A percentile compares a stretch with the other conserved stretches of the same genome.
Conservation (phyloP, 2,888 invertebrate species). For the Tinea trinotella region DNA sequence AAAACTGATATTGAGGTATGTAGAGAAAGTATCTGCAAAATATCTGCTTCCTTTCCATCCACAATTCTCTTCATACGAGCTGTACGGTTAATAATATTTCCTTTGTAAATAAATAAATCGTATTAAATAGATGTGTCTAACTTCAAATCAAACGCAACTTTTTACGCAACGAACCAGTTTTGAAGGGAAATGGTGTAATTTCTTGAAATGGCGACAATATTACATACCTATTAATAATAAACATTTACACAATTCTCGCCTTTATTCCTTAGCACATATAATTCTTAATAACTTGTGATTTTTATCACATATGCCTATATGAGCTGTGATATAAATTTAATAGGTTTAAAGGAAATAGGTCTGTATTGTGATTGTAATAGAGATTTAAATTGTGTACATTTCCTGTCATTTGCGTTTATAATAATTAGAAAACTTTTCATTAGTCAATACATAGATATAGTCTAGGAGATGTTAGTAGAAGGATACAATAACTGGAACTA, state of each 20-base stretch:
- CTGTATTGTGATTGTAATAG: neutral
- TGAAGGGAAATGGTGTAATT: slow-evolving; percentile 14
- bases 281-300: neutral
- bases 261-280: neutral
- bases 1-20: too few species aligned
- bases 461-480: neutral
- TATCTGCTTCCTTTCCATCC: too few species aligned
- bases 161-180: slow-evolving; percentile 9
- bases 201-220: slow-evolving; percentile 14
- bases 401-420: neutral
- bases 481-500: too few species aligned
- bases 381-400: neutral
- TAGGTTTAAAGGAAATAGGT: neutral
- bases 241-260: neutral
- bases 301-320: neutral
- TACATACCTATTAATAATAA: neutral
- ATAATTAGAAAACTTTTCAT: neutral
- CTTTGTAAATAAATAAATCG: too few species aligned
- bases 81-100: too few species aligned
- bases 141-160: slow-evolving; percentile 3
- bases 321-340: neutral
- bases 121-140: neutral
- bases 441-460: neutral
- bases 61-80: too few species aligned
- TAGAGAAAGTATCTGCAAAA: too few species aligned